Conservation (phyloP, 2,113 vertebrate species). For the Loxodonta africana region DNA sequence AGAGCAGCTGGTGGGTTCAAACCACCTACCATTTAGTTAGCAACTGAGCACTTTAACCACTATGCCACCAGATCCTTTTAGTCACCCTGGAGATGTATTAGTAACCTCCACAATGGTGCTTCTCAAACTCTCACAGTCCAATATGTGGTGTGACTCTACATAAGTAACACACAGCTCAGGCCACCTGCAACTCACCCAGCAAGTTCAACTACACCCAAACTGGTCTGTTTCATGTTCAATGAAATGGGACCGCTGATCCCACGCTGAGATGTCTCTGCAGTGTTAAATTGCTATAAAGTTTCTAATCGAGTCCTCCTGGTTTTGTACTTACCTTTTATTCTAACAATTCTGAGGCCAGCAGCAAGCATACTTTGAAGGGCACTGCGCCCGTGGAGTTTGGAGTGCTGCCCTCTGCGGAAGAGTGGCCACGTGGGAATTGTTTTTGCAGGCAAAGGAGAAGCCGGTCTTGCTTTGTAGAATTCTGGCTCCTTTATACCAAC, state of each 20-base stretch:
- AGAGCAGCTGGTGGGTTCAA: too few species aligned
- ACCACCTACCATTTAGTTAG: too few species aligned
- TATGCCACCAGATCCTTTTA: neutral
- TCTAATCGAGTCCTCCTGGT: neutral
- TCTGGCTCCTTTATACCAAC: neutral
- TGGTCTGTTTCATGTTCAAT: neutral
- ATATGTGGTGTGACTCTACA: too few species aligned
- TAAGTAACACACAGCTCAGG: neutral
- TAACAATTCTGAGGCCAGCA: neutral
- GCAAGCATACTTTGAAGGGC: neutral
- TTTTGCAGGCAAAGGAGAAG: neutral
- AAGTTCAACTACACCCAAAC: neutral
- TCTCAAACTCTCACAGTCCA: neutral
- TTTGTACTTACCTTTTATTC: neutral
- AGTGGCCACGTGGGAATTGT: neutral
- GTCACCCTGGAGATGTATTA: neutral
- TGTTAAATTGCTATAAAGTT: neutral
- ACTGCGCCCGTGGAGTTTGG: neutral
- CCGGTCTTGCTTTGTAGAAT: neutral
- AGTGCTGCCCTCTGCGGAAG: too few species aligned
- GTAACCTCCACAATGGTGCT: neutral
- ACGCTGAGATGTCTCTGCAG: accelerated
- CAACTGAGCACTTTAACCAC: too few species aligned
- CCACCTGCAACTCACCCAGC: accelerated
- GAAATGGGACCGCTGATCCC: neutral